Percentiles rank a stretch among this genome's conserved stretches.
Conservation (phyloP, 1,140 invertebrate genomes). For the Paralvinella palmiformis region DNA sequence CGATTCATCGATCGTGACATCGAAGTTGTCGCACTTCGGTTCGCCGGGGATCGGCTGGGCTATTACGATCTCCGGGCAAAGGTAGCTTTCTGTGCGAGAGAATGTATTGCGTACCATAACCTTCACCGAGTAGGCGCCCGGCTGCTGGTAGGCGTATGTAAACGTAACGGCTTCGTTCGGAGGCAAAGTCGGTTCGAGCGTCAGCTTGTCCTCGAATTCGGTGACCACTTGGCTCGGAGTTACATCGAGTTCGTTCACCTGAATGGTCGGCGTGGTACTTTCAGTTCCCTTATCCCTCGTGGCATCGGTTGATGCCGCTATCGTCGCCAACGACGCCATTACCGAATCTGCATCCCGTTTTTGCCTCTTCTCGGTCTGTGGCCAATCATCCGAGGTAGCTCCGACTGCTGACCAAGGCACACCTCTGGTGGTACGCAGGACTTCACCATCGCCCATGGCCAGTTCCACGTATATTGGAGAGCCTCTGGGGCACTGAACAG, state of each 20-base stretch:
- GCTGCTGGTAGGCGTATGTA: slow-evolving; percentile 27
- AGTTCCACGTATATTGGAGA: slow-evolving; percentile 34
- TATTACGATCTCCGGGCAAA: slow-evolving; percentile 36
- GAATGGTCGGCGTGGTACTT: neutral
- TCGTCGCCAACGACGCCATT: too few relatives aligned
- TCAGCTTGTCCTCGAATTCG: neutral
- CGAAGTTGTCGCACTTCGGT: neutral
- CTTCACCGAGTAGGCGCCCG: slow-evolving; percentile 29
- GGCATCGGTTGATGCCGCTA: neutral
- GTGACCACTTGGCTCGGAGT: neutral
- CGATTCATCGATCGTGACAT: neutral
- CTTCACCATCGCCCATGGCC: slow-evolving; percentile 27
- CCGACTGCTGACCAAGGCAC: too few relatives aligned
- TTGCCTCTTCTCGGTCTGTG: too few relatives aligned
- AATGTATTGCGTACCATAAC: slow-evolving; percentile 34
- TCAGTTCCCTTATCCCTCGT: neutral
- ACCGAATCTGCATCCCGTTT: too few relatives aligned
- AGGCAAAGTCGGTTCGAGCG: neutral
- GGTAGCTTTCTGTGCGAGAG: slow-evolving; percentile 21
- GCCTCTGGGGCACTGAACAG: slow-evolving; percentile 31
- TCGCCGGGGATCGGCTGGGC: neutral
- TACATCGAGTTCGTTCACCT: neutral
- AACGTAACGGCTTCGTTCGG: slow-evolving; percentile 22
- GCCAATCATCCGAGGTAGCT: too few relatives aligned
- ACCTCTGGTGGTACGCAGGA: too few relatives aligned